phyloP scores from a whole-genome alignment of 2,797 vertebrate genomes.

The Phalanger gymnotis region DNA sequence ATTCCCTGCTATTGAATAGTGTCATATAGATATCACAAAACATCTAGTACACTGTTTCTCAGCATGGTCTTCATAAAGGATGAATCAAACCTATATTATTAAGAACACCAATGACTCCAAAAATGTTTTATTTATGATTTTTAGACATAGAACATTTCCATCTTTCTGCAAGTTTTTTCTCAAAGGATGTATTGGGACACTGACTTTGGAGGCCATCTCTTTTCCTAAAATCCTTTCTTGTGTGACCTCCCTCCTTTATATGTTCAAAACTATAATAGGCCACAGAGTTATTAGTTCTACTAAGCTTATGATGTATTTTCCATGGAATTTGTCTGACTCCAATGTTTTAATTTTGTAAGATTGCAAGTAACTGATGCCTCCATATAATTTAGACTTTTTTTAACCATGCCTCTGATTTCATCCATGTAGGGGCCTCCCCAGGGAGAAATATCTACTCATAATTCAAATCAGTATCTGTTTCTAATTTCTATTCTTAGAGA shows the following conservation, averaged over 20 bases:
- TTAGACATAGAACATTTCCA: neutral
- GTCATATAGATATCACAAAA: neutral
- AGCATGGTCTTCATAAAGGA: neutral
- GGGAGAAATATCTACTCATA: neutral
- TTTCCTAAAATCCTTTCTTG: neutral
- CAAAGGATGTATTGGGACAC: neutral
- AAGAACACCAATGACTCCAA: neutral
- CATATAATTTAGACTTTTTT: neutral
- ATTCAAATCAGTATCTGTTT: neutral
- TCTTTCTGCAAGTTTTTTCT: neutral
- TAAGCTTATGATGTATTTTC: neutral
- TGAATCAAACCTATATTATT: neutral
- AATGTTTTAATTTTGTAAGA: neutral
- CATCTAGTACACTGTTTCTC: neutral
- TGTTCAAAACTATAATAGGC: neutral
- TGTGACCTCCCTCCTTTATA: neutral
- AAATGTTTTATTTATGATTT: slow-evolving; percentile 3
- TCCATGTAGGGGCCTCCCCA: neutral
- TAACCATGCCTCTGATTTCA: neutral
- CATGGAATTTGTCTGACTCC: neutral
- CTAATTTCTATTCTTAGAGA: neutral
- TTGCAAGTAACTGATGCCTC: neutral
- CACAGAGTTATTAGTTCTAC: neutral
- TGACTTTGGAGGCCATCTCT: neutral
- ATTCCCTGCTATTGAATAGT: neutral